A percentile compares a stretch with the other conserved stretches of the same genome.
phyloP scores from a whole-genome alignment of 92 coral and sea anemone species.

The Paragorgia papillata region DNA sequence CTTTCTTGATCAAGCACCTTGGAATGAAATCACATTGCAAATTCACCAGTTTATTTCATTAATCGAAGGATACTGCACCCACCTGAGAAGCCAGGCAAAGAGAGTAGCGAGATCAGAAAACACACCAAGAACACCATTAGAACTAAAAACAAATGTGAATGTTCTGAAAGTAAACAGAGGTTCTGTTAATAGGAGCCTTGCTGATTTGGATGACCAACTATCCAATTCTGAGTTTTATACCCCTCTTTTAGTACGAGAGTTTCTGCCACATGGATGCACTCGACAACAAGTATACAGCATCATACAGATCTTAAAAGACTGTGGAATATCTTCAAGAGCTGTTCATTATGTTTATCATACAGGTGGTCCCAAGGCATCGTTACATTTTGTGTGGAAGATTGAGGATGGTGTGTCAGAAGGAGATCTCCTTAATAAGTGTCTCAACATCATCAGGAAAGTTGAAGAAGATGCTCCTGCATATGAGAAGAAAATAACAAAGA shows the following conservation, averaged over 20 bases:
- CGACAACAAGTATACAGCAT: conserved; percentile 19
- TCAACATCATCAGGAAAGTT: neutral
- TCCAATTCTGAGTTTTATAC: conserved; percentile 11
- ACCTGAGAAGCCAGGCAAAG: conserved; percentile 12
- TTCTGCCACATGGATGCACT: conserved; percentile 19
- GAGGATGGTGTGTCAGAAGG: conserved; percentile 5
- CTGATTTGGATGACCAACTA: conserved; percentile 12
- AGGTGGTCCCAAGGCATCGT: conserved; percentile 42
- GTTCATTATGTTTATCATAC: conserved; percentile 25
- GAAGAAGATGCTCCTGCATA: conserved; percentile 9
- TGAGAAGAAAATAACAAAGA: neutral
- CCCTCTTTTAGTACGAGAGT: conserved; percentile 42
- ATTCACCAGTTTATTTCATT: neutral
- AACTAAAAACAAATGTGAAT: conserved; percentile 15
- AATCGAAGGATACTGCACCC: neutral
- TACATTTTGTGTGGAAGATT: conserved; percentile 44
- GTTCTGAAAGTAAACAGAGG: conserved; percentile 23
- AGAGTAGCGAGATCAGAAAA: conserved; percentile 1
- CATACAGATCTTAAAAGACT: conserved; percentile 12
- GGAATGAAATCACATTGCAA: neutral
- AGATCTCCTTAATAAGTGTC: conserved; percentile 11
- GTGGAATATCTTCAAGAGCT: conserved; percentile 11
- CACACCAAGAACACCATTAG: conserved; percentile 21
- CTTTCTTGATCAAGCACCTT: neutral
- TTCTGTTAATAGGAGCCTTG: neutral